Evolutionary conservation across 1,140 invertebrate genomes (phyloP).

Genomic region (Rhopalosiphum padi): DNA sequence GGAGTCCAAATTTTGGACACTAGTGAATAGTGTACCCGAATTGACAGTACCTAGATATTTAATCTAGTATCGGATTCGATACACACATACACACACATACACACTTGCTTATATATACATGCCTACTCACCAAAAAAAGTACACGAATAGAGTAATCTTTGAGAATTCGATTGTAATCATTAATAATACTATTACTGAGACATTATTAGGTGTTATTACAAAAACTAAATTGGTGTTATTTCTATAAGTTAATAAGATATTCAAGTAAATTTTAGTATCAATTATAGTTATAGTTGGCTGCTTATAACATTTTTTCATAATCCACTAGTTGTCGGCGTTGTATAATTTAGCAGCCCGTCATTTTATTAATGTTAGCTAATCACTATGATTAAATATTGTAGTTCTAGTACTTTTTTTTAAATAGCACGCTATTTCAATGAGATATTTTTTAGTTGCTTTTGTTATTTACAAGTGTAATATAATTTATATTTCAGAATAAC

Average conservation of each 20-base stretch:
- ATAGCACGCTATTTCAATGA: conserved; percentile 13
- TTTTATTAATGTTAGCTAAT: conserved; percentile 13
- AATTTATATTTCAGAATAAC: not conserved
- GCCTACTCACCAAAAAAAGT: not conserved
- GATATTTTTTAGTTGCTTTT: not conserved
- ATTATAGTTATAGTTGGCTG: conserved; percentile 23
- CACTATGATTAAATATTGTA: conserved; percentile 26
- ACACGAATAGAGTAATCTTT: not conserved
- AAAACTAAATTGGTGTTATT: conserved; percentile 1
- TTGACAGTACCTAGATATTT: too few species aligned
- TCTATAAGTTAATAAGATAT: not conserved
- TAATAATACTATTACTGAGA: not conserved
- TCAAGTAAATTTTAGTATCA: conserved; percentile 7
- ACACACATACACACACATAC: not conserved
- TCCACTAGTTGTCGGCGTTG: not conserved
- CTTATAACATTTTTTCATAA: not conserved
- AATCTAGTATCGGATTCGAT: too few species aligned
- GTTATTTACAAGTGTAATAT: not conserved
- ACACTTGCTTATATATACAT: too few species aligned
- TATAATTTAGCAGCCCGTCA: conserved; percentile 31
- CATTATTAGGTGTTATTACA: conserved; percentile 5
- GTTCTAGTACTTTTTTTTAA: not conserved
- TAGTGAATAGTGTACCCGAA: too few species aligned
- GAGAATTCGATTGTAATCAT: not conserved
- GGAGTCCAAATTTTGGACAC: too few species aligned